Base-by-base conservation (phyloP, 2,113 vertebrate genomes). In the Semnornis frantzii region DNA sequence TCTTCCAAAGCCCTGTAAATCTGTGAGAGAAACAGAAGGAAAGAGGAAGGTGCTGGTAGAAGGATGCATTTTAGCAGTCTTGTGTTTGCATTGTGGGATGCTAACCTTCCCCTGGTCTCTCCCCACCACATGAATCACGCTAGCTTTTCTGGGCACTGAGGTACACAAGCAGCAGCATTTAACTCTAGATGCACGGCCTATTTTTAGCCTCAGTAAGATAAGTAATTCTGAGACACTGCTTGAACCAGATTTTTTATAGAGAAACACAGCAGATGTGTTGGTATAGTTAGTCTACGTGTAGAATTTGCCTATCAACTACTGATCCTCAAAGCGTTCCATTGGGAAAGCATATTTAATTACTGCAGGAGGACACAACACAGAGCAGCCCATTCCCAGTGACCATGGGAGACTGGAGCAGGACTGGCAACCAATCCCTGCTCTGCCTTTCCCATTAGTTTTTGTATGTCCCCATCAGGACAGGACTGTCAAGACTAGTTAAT, bases 141-240 rank as follows among this genome's bases (percentile, higher is more conserved):
- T 23, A 82, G 69, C 62, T 92, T 81, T 78, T 83, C 65, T 83
- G 30, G 39, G 57, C 64, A 73, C 10, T 59, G 37, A 12, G 30
- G 30, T 33, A 77, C 50, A 52, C 12, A 60, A 74, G 42, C 44
- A 76, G 14, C 6, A 14, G 39, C 39, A 86, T 59, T 52, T 86
- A 80, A 70, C 70, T 91, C 57, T 90, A 60, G 60, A 63, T 52
- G 20, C 39, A 50, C 8, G 10, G 69, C 74, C 66, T 90, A 88
- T 81, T 92, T 92, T 68, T 48, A 74, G 79, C n/a, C 52, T 83
- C 34, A 66, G 15, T 58, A 60, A 30, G 48, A 31, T 0, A 65
- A 90, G n/a, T 52, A 57, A 89, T 60, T 85, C 50, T 54, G 50
- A 90, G 76, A 60, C 64, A 81, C 27, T 70, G 65, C 60, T 12